Evolutionary conservation across 1,140 invertebrate genomes (phyloP), one percentile per base, ranked within the genome.

Genomic region (Bombus soroeensis): DNA sequence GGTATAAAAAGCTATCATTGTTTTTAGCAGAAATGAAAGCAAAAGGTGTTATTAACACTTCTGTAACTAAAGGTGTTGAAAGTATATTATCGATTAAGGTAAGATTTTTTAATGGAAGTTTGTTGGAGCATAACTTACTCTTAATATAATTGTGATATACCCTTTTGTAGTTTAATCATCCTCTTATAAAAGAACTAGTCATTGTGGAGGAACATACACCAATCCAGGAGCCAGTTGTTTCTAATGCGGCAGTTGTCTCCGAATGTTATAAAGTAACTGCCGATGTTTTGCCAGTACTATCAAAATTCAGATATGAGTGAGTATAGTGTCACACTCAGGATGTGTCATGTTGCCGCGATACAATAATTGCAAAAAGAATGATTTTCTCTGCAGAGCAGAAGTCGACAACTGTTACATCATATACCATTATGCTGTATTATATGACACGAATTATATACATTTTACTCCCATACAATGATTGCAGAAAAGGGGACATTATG

Each of bases 1-100:
- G 96, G 34, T 98, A 97, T 92, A 99, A 99, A 95, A 99, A 99
- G 94, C 94, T 99, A 77, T 97, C 98, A 15, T 97, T 97, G 75
- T 98, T 98, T 94, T 94, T 99, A 78, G 94, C 96, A 37, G 92
- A 92, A 87, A 96, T 97, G 96, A 94, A 95, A 82, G 90, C 93
- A 32, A 94, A 95, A 87, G 95, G 95, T 32, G 87, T 97, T 71
- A 96, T 97, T 12, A 94, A 95, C 76, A 95, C 97, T 15, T 96
- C 95, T 73, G 95, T 96, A 89, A 92, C 93, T 0, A 96, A 96
- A 93, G 97, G 97, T 34, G 96, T 97, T 25, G 94, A 96, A 83
- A 95, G 94, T 82, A 87, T 95, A 82, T 64, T 94, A 73, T 93
- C 92, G 10, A 90, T 95, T 28, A 97, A 97, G 97, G 96, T 96